phyloP scores from a whole-genome alignment of 2,888 invertebrate genomes.

The Baronia brevicornis region DNA sequence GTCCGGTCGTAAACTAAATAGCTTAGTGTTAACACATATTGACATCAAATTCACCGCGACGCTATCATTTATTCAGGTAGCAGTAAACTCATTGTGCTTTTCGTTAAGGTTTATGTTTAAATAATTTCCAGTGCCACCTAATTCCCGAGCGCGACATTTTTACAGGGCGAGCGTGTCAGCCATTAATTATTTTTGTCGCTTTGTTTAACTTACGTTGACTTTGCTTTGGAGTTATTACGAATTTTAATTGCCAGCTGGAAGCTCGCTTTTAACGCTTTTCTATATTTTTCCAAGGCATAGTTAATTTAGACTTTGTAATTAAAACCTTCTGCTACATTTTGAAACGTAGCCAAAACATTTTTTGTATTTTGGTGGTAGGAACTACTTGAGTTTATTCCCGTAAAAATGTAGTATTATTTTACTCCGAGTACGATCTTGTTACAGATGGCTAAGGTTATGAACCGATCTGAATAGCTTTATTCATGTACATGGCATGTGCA shows the following conservation, averaged over 20 bases:
- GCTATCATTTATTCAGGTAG: slow-evolving; percentile 74
- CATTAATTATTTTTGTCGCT: slow-evolving; percentile 61
- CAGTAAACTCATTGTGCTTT: slow-evolving; percentile 63
- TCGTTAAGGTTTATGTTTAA: slow-evolving; percentile 40
- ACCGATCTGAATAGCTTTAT: slow-evolving; percentile 12
- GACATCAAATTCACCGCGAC: slow-evolving; percentile 75
- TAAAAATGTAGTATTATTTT: too few species aligned
- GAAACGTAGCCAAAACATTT: too few species aligned
- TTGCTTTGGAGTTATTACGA: slow-evolving; percentile 59
- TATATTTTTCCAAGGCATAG: slow-evolving; percentile 27
- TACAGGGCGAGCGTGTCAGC: slow-evolving; percentile 41
- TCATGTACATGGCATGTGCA: slow-evolving; percentile 16
- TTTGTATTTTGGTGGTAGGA: too few species aligned
- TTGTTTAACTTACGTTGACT: slow-evolving; percentile 63
- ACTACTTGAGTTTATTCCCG: too few species aligned
- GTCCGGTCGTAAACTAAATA: slow-evolving; percentile 73
- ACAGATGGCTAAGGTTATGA: slow-evolving; percentile 15
- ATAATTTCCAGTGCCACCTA: slow-evolving; percentile 35
- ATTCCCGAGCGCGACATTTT: slow-evolving; percentile 32
- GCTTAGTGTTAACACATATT: slow-evolving; percentile 77
- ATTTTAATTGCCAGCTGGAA: slow-evolving; percentile 57
- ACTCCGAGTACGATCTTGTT: slow-evolving; percentile 9
- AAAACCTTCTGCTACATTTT: slow-evolving; percentile 8
- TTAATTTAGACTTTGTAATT: slow-evolving; percentile 18
- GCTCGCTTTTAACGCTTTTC: slow-evolving; percentile 35